These are phyloP conservation scores for Zygothrica quintamaculata DNA, from an alignment of 2,888 invertebrate species.

Conservation along the genomic window DNA sequence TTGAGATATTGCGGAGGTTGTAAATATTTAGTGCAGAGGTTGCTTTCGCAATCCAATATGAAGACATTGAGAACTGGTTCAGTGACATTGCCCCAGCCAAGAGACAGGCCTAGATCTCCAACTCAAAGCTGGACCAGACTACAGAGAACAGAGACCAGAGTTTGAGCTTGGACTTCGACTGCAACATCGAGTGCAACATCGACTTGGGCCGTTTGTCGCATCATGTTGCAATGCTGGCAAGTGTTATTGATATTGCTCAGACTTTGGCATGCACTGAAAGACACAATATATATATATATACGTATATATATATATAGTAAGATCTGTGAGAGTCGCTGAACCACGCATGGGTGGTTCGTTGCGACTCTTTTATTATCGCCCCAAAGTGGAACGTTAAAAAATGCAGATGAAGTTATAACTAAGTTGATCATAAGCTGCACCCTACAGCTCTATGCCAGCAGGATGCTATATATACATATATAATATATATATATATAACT, in stretches of 20 bases:
- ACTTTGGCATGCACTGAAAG: constrained; percentile 53
- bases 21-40: constrained; percentile 81
- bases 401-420: constrained; percentile 80
- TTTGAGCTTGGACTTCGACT: constrained; percentile 5
- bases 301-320: constrained; percentile 5
- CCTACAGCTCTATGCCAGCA: constrained; percentile 61
- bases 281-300: constrained; percentile 15
- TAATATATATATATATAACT: constrained; percentile 1
- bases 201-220: constrained; percentile 58
- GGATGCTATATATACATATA: constrained; percentile 64
- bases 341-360: constrained; percentile 81
- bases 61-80: constrained; percentile 82
- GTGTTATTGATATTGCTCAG: constrained; percentile 81
- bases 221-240: constrained; percentile 77
- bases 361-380: constrained; percentile 74
- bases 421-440: constrained; percentile 56
- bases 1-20: constrained; percentile 82
- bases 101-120: not conserved
- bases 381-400: constrained; percentile 48
- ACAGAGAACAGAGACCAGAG: not conserved
- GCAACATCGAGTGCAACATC: not conserved
- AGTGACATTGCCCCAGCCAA: constrained; percentile 74
- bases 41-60: constrained; percentile 69
- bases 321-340: constrained; percentile 15
- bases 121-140: constrained; percentile 11